Evolutionary conservation across 2,797 vertebrate species (phyloP).

Genomic region (Scyliorhinus canicula): DNA sequence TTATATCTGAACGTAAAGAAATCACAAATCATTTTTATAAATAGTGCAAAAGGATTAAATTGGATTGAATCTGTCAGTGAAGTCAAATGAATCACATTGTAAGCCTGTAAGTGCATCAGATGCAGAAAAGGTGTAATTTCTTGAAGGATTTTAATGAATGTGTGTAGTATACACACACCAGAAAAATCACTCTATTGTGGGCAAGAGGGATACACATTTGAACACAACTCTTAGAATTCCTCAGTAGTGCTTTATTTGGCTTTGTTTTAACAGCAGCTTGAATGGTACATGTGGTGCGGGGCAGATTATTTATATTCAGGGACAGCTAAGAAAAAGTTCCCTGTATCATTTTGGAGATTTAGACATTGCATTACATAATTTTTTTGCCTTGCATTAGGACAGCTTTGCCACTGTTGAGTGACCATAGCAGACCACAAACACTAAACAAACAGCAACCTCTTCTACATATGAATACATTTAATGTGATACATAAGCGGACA

Average conservation of each 20-base stretch:
- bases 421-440: neutral
- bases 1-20: conserved; percentile 10
- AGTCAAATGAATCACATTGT: neutral
- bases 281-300: conserved; percentile 8
- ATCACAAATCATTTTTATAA: conserved; percentile 24
- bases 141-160: conserved; percentile 1
- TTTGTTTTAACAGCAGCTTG: neutral
- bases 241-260: conserved; percentile 26
- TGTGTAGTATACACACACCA: neutral
- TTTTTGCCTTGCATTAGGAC: neutral
- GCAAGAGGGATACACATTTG: neutral
- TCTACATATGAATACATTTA: neutral
- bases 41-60: neutral
- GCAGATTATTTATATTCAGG: conserved; percentile 30
- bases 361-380: neutral
- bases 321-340: neutral
- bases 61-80: neutral
- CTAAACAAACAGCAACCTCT: neutral
- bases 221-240: conserved; percentile 9
- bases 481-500: neutral
- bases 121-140: neutral
- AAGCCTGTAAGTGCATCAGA: conserved; percentile 1
- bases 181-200: neutral
- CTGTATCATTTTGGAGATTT: neutral
- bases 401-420: neutral